These are phyloP conservation scores for Sebastolobus altivelis DNA, from an alignment of 2,797 vertebrate genomes.

Conservation along the genomic window DNA sequence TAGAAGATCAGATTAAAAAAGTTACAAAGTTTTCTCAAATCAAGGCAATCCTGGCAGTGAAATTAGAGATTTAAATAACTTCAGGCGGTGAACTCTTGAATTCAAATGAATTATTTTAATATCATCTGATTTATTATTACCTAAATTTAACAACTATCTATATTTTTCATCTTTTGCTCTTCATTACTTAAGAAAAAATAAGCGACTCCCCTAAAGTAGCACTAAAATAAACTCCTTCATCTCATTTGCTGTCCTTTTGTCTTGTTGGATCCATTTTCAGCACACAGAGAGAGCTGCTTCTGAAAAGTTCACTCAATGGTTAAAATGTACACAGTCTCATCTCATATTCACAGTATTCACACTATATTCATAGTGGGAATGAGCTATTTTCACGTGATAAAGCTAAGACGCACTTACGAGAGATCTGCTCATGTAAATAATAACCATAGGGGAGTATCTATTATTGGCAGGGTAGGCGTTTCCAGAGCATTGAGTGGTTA, in stretches of 20 bases:
- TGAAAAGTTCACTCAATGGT: constrained; percentile 25
- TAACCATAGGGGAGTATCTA: constrained; percentile 10
- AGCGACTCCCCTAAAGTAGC: neutral
- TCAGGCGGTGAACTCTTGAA: constrained; percentile 34
- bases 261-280: neutral
- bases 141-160: constrained; percentile 7
- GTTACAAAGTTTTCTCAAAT: constrained; percentile 8
- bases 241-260: neutral
- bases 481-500: constrained; percentile 22
- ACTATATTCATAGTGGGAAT: neutral
- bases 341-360: neutral
- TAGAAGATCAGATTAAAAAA: constrained; percentile 20
- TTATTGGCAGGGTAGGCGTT: constrained; percentile 35
- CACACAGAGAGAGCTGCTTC: neutral
- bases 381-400: neutral
- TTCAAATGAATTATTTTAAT: constrained; percentile 29
- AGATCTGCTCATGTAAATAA: constrained; percentile 14
- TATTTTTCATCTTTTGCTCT: constrained; percentile 12
- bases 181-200: constrained; percentile 15
- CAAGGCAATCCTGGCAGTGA: neutral
- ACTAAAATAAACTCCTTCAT: constrained; percentile 16
- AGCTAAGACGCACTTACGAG: constrained; percentile 6
- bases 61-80: constrained; percentile 45
- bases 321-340: constrained; percentile 4
- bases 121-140: constrained; percentile 14